Evolutionary conservation across 35 echinoderm and acorn worm species (phyloP).

Genomic region (Stichopus chloronotus): DNA sequence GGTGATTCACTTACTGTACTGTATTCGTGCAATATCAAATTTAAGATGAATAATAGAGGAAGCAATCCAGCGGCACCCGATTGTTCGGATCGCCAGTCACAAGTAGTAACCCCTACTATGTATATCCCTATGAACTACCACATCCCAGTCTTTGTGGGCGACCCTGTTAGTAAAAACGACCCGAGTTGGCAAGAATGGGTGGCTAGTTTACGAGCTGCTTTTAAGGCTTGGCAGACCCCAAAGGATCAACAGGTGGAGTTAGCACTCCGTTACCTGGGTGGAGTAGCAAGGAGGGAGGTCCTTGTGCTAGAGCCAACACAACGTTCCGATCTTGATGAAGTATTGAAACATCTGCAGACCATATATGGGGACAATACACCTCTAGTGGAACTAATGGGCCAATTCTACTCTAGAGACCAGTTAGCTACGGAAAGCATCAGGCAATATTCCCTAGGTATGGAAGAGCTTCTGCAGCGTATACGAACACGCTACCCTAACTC

Average conservation of each 20-base stretch:
- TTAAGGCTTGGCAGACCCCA: slow-evolving; percentile 15
- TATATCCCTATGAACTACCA: neutral
- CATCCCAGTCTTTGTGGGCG: neutral
- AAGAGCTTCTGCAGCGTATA: neutral
- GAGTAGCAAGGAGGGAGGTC: neutral
- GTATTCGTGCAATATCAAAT: no score
- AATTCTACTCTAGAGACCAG: slow-evolving; percentile 19
- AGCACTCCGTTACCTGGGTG: slow-evolving; percentile 31
- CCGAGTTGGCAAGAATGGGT: slow-evolving; percentile 32
- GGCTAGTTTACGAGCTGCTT: neutral
- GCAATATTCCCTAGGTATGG: neutral
- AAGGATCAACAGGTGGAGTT: slow-evolving; percentile 30
- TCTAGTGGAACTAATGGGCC: neutral
- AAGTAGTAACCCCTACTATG: neutral
- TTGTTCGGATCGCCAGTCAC: neutral
- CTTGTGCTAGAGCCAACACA: neutral
- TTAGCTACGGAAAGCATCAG: neutral
- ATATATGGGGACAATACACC: slow-evolving; percentile 48
- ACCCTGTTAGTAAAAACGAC: slow-evolving; percentile 26
- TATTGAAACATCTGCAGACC: neutral
- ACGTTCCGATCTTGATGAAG: neutral
- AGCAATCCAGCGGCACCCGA: neutral
- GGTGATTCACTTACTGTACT: no score
- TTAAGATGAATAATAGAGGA: neutral
- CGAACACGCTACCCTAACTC: neutral